Evolutionary conservation across 2,113 vertebrate species (phyloP).

Genomic region (Menidia beryllina): DNA sequence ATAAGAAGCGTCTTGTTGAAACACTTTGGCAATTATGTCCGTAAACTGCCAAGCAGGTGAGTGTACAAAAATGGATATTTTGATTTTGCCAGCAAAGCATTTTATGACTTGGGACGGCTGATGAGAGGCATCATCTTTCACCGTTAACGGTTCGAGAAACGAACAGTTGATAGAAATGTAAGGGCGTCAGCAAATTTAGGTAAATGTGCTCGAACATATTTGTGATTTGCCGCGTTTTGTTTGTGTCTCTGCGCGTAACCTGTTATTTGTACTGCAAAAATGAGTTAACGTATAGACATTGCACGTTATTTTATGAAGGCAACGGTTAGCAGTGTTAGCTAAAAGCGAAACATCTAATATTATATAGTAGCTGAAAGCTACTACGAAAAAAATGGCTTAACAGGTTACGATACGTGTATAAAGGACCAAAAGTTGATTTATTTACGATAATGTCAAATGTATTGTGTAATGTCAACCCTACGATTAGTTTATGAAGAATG

Average conservation of each 20-base stretch:
- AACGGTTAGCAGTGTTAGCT: slow-evolving; percentile 5
- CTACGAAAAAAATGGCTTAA: background rate
- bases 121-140: slow-evolving; percentile 43
- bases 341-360: background rate
- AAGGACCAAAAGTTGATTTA: too few species aligned
- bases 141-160: slow-evolving; percentile 9
- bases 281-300: background rate
- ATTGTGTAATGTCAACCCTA: too few species aligned
- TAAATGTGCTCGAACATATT: background rate
- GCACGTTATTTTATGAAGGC: slow-evolving; percentile 17
- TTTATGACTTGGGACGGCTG: slow-evolving; percentile 44
- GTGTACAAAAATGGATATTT: slow-evolving; percentile 36
- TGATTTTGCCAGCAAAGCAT: slow-evolving; percentile 52
- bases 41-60: slow-evolving; percentile 64
- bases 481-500: too few species aligned
- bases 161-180: background rate
- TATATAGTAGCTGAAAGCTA: background rate
- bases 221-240: background rate
- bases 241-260: background rate
- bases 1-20: slow-evolving; percentile 16
- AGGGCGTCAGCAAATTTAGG: background rate
- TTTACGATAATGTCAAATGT: too few species aligned
- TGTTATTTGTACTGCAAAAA: background rate
- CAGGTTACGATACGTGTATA: too few species aligned
- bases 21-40: slow-evolving; percentile 55